Evolutionary conservation across 2,888 invertebrate species (phyloP).

Genomic region (Plebejus anna): DNA sequence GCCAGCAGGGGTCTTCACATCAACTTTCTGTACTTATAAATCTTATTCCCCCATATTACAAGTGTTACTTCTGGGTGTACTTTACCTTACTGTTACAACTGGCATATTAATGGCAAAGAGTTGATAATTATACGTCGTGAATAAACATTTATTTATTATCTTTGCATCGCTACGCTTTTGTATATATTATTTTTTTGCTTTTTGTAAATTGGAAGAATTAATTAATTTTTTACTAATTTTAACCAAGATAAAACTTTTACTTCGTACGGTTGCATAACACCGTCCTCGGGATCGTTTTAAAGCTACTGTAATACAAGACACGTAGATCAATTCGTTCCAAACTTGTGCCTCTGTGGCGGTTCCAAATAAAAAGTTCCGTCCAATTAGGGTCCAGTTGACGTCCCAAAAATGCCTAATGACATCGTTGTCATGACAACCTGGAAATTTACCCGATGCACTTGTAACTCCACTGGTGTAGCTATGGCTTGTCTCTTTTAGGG

Average conservation of each 20-base stretch:
- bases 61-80: background rate
- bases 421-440: conserved; percentile 9
- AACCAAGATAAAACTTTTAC: background rate
- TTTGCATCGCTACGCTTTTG: too few relatives aligned
- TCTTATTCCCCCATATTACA: conserved; percentile 1
- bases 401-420: conserved; percentile 38
- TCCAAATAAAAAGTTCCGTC: conserved; percentile 57
- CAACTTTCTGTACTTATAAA: conserved; percentile 12
- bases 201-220: too few relatives aligned
- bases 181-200: too few relatives aligned
- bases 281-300: conserved; percentile 46
- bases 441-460: background rate
- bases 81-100: background rate
- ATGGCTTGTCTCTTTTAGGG: background rate
- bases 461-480: background rate
- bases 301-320: conserved; percentile 69
- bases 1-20: conserved; percentile 15
- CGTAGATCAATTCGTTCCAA: conserved; percentile 69
- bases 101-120: background rate
- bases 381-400: conserved; percentile 47
- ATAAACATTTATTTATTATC: too few relatives aligned
- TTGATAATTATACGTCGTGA: background rate
- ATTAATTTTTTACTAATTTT: too few relatives aligned
- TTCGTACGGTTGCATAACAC: conserved; percentile 41
- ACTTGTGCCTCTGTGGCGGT: conserved; percentile 53